These are phyloP conservation scores for Euglossa dilemma DNA, from an alignment of 1,140 invertebrate species.

Conservation along the genomic window DNA sequence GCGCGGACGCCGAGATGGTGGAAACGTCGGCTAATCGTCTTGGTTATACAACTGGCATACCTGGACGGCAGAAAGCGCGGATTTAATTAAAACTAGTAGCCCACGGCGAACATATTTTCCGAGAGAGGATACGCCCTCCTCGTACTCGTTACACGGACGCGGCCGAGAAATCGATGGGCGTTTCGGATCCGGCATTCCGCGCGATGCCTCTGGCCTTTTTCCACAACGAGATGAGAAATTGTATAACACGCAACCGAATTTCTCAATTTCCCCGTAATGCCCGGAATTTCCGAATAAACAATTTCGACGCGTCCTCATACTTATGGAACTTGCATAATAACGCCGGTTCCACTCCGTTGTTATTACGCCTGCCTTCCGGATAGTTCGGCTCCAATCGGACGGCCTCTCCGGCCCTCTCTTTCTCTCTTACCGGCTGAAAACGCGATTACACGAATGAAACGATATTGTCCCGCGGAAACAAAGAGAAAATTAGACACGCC, in stretches of 20 bases:
- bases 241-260: conserved; percentile 65
- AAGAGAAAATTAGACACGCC: not conserved
- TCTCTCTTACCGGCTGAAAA: not conserved
- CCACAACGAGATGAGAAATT: conserved; percentile 67
- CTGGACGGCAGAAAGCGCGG: conserved; percentile 61
- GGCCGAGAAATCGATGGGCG: conserved; percentile 64
- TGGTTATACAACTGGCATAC: conserved; percentile 66
- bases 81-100: conserved; percentile 79
- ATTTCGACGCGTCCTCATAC: conserved; percentile 29
- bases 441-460: not conserved
- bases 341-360: not conserved
- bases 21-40: conserved; percentile 70
- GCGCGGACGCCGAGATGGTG: conserved; percentile 53
- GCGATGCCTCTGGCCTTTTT: conserved; percentile 63
- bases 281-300: conserved; percentile 38
- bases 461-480: not conserved
- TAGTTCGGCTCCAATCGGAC: not conserved
- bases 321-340: conserved; percentile 5
- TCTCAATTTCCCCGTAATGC: conserved; percentile 48
- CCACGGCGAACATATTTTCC: conserved; percentile 75
- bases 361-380: not conserved
- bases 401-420: no score
- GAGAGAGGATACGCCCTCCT: conserved; percentile 68
- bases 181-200: conserved; percentile 66
- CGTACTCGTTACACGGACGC: conserved; percentile 64